Evolutionary conservation across 2,888 invertebrate genomes (phyloP).

Genomic region (Strigamia maritima): DNA sequence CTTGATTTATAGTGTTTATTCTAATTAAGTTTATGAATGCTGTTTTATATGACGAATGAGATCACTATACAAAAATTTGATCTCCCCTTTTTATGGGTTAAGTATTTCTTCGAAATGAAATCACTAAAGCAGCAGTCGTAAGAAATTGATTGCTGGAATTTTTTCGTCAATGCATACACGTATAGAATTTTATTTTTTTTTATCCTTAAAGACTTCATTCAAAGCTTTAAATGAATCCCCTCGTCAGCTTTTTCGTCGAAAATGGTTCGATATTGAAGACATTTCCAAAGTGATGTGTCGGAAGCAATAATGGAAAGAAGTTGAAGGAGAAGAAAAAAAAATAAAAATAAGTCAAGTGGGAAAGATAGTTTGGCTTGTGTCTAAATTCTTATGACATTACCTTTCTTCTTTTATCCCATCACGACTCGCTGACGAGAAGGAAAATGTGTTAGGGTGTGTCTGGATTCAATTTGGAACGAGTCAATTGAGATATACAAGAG

Average conservation of each 20-base stretch:
- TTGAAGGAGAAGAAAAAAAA: neutral
- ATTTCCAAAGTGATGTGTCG: constrained; percentile 11
- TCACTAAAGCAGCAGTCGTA: neutral
- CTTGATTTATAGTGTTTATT: neutral
- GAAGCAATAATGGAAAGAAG: constrained; percentile 12
- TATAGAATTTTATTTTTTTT: neutral
- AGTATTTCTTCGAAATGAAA: neutral
- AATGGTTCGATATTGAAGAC: constrained; percentile 27
- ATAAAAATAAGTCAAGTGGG: constrained; percentile 27
- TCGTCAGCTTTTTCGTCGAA: constrained; percentile 7
- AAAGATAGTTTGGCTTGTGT: constrained; percentile 22
- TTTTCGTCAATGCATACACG: neutral
- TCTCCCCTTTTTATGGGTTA: constrained; percentile 3
- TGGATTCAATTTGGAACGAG: constrained; percentile 32
- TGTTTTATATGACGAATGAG: neutral
- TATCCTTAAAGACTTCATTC: neutral
- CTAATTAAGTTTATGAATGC: constrained; percentile 17
- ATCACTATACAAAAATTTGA: neutral
- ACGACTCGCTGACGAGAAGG: constrained; percentile 17
- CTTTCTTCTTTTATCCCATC: neutral
- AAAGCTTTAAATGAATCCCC: constrained; percentile 24
- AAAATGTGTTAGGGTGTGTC: constrained; percentile 31
- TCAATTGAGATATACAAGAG: constrained; percentile 30
- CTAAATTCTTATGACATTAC: constrained; percentile 10
- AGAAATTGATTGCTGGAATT: constrained; percentile 9